Evolutionary conservation across 2,797 vertebrate species (phyloP).

Genomic region (Mionectes olivaceus): DNA sequence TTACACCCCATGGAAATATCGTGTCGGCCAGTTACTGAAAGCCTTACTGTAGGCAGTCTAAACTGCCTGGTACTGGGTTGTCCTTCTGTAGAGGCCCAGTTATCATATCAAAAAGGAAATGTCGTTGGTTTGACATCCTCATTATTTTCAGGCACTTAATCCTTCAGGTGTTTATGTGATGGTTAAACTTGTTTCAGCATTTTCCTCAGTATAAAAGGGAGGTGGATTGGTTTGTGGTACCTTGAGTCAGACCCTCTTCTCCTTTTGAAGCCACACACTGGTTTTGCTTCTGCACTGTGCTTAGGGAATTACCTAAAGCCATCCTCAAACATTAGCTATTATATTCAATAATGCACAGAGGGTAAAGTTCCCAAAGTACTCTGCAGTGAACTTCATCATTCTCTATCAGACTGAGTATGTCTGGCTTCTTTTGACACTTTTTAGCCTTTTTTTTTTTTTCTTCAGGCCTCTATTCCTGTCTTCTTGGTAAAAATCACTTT

Average conservation of each 20-base stretch:
- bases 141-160: neutral
- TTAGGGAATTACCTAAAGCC: neutral
- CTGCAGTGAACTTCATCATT: neutral
- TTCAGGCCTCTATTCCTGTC: neutral
- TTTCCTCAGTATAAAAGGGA: neutral
- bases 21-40: neutral
- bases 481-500: neutral
- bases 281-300: neutral
- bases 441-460: neutral
- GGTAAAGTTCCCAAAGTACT: neutral
- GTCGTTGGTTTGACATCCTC: neutral
- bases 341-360: conserved; percentile 15
- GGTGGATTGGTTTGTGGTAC: neutral
- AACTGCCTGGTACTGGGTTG: neutral
- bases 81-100: neutral
- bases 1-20: neutral
- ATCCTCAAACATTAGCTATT: conserved; percentile 36
- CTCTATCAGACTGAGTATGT: neutral
- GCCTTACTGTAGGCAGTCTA: neutral
- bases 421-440: neutral
- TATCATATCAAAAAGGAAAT: neutral
- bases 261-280: neutral
- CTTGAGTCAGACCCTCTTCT: neutral
- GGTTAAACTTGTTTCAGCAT: neutral
- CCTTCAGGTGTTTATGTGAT: neutral